Percentiles rank a stretch among this genome's conserved stretches.
Conservation (phyloP, 2,113 vertebrate species). For the Rutilus rutilus region DNA sequence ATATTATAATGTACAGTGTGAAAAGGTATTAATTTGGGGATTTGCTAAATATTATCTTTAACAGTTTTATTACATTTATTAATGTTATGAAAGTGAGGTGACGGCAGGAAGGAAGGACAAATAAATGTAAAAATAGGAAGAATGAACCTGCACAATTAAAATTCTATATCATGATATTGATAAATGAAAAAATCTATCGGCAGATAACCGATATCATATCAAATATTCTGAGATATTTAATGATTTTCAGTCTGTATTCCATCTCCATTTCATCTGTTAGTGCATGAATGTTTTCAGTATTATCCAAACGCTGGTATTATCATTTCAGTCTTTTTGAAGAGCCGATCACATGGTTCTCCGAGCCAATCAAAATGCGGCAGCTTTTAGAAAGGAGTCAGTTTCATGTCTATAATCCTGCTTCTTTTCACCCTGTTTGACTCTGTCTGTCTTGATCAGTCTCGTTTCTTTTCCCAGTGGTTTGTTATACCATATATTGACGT, state of each 20-base stretch:
- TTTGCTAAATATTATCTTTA: background rate
- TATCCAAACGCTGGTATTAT: background rate
- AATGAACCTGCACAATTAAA: background rate
- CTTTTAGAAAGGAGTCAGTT: slow-evolving; percentile 5
- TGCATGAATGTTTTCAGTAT: background rate
- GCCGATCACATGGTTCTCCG: background rate
- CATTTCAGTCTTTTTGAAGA: too few relatives aligned
- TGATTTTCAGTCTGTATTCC: background rate
- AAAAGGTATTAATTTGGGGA: background rate
- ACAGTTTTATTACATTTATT: background rate
- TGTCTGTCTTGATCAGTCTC: background rate
- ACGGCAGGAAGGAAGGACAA: background rate
- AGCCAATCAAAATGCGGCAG: background rate
- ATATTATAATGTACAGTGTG: background rate
- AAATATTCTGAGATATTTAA: background rate
- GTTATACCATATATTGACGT: background rate
- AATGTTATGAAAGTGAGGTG: background rate
- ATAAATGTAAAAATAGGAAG: background rate
- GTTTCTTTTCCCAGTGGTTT: background rate
- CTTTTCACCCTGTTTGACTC: background rate
- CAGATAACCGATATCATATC: background rate
- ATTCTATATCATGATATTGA: background rate
- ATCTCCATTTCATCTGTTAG: background rate
- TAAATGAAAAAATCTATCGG: background rate
- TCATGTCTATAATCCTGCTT: background rate